These are phyloP conservation scores for Megaustenia siamemsis DNA, from an alignment of 2,888 invertebrate species.

Conservation along the genomic window DNA sequence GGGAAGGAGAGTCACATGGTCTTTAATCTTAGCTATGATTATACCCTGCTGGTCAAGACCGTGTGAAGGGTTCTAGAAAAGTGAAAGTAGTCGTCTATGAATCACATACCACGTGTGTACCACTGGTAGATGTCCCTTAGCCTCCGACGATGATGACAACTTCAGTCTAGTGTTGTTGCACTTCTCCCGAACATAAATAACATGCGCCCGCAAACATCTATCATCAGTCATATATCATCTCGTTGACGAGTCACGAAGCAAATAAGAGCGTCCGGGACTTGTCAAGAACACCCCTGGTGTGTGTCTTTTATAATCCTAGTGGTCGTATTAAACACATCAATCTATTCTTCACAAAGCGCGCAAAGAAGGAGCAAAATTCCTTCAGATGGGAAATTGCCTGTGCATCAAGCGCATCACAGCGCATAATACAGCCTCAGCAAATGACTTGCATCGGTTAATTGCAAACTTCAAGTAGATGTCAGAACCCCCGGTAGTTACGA, in stretches of 20 bases:
- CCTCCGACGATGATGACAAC: no score
- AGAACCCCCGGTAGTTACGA: not conserved
- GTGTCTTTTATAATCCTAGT: not conserved
- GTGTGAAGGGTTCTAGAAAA: no score
- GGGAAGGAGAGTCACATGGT: no score
- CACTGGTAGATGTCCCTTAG: no score
- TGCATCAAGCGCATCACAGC: not conserved
- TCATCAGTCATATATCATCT: not conserved
- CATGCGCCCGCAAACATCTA: not conserved
- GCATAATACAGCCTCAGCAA: slow-evolving; percentile 26
- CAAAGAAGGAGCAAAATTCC: not conserved
- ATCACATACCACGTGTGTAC: no score
- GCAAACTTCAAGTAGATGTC: not conserved
- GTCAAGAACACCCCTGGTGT: not conserved
- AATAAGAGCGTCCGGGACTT: no score
- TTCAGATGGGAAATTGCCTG: slow-evolving; percentile 12
- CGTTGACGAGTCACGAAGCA: not conserved
- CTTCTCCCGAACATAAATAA: no score
- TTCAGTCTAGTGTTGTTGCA: no score
- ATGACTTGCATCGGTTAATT: slow-evolving; percentile 22
- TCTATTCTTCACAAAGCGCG: not conserved
- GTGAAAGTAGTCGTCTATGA: no score
- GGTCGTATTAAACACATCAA: not conserved
- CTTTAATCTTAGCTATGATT: no score
- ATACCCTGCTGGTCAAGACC: no score